Percentiles rank a stretch among this genome's conserved stretches.
Evolutionary conservation across 1,140 invertebrate species (phyloP).

Genomic region (Parapsyche elsis): DNA sequence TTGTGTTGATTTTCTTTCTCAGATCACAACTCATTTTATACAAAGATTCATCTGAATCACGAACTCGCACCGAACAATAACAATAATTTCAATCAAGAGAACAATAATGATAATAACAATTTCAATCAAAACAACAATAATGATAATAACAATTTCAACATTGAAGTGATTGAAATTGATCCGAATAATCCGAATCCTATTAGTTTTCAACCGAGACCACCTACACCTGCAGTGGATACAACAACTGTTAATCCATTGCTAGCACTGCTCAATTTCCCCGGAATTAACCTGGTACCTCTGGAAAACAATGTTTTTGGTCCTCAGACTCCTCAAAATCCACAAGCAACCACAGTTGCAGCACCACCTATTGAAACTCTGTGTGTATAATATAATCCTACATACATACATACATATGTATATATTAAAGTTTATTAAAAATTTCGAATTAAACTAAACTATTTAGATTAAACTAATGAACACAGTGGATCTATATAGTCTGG

Average conservation of each 20-base stretch:
- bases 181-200: background rate
- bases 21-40: background rate
- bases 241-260: background rate
- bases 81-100: background rate
- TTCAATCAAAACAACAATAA: no score
- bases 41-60: constrained; percentile 6
- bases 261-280: background rate
- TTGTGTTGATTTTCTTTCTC: background rate
- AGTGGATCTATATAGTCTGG: no score
- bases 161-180: constrained; percentile 10
- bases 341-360: background rate
- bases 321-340: background rate
- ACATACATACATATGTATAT: no score
- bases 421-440: no score
- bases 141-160: background rate
- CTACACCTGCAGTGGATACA: no score
- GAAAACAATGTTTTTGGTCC: constrained; percentile 13
- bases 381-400: background rate
- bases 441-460: no score
- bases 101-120: background rate
- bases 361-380: background rate
- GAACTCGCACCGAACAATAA: constrained; percentile 8
- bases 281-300: background rate
- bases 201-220: background rate
- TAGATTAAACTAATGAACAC: no score